A percentile compares a stretch with the other conserved stretches of the same genome.
Conservation (phyloP, 2,888 invertebrate species). For the Protodeltote pygarga region DNA sequence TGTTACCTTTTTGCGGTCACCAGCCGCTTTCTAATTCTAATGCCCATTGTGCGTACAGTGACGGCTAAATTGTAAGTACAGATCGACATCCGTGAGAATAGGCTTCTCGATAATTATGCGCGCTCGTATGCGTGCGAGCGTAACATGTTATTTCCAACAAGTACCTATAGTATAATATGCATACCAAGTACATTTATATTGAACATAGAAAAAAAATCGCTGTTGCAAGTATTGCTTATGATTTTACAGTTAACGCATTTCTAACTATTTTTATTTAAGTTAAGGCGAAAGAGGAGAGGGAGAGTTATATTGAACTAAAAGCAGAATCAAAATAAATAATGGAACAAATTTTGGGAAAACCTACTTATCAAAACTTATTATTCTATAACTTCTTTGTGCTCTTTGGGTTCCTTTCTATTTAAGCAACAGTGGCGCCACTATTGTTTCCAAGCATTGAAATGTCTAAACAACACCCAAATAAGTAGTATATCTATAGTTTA, state of each 20-base stretch:
- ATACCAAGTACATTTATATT: neutral
- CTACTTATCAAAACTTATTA: no score
- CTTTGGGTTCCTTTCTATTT: no score
- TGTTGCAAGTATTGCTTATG: neutral
- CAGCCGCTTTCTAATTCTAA: constrained; percentile 85
- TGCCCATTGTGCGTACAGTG: constrained; percentile 77
- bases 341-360: no score
- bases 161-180: constrained; percentile 6
- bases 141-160: constrained; percentile 31
- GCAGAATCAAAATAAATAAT: no score
- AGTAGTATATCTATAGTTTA: no score
- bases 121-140: constrained; percentile 52
- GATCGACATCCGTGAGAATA: constrained; percentile 81
- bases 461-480: no score
- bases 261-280: no score
- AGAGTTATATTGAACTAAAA: no score
- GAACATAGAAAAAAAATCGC: neutral
- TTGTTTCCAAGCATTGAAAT: no score
- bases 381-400: no score
- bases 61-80: constrained; percentile 68
- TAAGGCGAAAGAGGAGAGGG: no score
- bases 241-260: constrained; percentile 1
- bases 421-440: no score
- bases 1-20: constrained; percentile 84
- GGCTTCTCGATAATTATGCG: constrained; percentile 62